Percentiles rank a stretch among this genome's conserved stretches.
These are phyloP conservation scores for Ptychoptera contaminata DNA, from an alignment of 2,888 invertebrate species.

Conservation along the genomic window DNA sequence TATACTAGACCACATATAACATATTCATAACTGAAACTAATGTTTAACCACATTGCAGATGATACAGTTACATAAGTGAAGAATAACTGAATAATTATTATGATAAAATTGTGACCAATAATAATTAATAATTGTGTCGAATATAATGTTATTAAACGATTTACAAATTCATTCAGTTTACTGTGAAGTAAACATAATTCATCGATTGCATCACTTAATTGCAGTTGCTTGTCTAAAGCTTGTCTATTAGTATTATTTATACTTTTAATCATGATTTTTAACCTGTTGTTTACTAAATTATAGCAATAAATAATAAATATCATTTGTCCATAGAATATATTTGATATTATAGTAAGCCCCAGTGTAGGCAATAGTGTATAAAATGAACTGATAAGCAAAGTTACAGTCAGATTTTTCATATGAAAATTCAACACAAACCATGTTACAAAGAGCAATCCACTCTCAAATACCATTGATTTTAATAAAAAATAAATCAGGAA, in stretches of 20 bases:
- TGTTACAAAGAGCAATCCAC: too few relatives aligned
- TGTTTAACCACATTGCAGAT: not conserved
- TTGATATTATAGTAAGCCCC: not conserved
- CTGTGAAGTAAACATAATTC: not conserved
- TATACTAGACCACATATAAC: not conserved
- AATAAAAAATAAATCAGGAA: too few relatives aligned
- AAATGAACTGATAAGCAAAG: not conserved
- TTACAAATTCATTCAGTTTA: not conserved
- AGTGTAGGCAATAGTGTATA: not conserved
- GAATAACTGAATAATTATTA: not conserved
- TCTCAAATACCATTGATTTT: too few relatives aligned
- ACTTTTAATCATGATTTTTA: not conserved
- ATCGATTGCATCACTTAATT: constrained; percentile 1
- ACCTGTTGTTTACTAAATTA: constrained; percentile 1
- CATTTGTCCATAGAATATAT: constrained; percentile 1
- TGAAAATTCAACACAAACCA: too few relatives aligned
- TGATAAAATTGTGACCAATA: not conserved
- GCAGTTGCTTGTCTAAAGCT: not conserved
- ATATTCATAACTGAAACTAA: not conserved
- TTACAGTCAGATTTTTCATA: not conserved
- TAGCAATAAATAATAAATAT: not conserved
- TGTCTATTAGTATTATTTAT: not conserved
- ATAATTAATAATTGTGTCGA: not conserved
- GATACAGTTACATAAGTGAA: not conserved
- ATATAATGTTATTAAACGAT: not conserved